Conservation (phyloP, 2,113 vertebrate genomes). For the Penelope pileata region DNA sequence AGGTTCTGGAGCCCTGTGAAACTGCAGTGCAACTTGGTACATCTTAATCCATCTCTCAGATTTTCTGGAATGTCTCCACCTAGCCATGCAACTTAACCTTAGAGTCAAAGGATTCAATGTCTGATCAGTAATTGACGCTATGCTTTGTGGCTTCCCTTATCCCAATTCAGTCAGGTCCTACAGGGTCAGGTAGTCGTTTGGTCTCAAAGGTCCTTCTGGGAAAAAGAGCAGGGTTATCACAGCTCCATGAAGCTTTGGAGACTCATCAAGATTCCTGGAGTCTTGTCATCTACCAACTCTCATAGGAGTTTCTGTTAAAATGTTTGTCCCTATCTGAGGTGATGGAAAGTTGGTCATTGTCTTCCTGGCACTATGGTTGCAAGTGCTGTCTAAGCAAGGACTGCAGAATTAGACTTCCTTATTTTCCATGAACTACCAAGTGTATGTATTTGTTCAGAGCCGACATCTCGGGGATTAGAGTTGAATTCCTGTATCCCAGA, state of each 20-base stretch:
- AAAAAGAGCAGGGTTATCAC: not conserved
- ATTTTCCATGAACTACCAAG: not conserved
- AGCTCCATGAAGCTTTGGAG: too few relatives aligned
- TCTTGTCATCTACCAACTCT: not conserved
- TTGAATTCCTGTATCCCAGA: not conserved
- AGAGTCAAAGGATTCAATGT: not conserved
- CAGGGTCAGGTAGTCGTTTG: not conserved
- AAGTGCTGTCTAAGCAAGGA: not conserved
- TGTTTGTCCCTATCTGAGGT: not conserved
- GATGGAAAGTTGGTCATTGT: not conserved
- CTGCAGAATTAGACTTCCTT: not conserved
- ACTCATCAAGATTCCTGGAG: too few relatives aligned
- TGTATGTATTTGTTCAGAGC: not conserved
- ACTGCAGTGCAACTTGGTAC: not conserved
- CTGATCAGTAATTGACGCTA: not conserved
- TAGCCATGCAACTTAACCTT: not conserved
- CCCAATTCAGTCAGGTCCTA: not conserved
- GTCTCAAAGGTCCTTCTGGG: not conserved
- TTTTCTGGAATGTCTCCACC: not conserved
- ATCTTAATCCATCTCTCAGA: not conserved
- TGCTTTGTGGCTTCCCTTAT: not conserved
- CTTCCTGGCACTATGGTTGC: not conserved
- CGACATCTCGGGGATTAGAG: not conserved
- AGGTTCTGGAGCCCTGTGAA: not conserved
- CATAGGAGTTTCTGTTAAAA: accelerated